Percentiles rank a stretch among this genome's conserved stretches.
Conservation (phyloP, 2,113 vertebrate species). For the Urocitellus parryii region DNA sequence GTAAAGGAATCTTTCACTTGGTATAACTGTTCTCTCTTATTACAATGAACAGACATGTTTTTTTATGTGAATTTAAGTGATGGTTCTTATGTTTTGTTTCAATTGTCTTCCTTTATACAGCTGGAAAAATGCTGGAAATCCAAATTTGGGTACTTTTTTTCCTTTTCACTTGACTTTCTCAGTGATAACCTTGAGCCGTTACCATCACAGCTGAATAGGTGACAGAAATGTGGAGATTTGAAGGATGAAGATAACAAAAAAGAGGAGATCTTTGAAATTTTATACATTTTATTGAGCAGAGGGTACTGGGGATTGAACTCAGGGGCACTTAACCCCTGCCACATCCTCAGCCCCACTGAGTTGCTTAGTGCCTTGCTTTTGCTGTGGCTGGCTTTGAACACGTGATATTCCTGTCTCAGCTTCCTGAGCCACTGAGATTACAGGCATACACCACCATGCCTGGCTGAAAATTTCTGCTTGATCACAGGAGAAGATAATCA, state of each 20-base stretch:
- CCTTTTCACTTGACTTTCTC: background rate
- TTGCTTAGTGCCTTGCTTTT: too few relatives aligned
- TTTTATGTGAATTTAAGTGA: background rate
- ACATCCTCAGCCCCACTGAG: too few relatives aligned
- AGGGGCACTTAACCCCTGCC: too few relatives aligned
- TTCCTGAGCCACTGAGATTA: too few relatives aligned
- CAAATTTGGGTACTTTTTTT: background rate
- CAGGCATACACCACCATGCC: too few relatives aligned
- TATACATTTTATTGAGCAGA: background rate
- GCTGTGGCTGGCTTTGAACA: too few relatives aligned
- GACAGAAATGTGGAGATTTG: background rate
- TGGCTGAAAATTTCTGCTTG: background rate
- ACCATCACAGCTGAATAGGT: background rate
- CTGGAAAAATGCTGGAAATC: background rate
- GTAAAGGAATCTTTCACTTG: background rate
- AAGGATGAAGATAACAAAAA: background rate
- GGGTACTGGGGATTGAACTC: too few relatives aligned
- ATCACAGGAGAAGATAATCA: background rate
- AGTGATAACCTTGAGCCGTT: background rate
- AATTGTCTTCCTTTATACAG: background rate
- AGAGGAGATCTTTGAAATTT: background rate
- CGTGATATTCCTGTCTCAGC: too few relatives aligned
- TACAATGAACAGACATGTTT: background rate
- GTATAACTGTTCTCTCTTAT: background rate
- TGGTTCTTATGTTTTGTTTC: background rate